Percentiles rank a stretch among this genome's conserved stretches.
phyloP scores from a whole-genome alignment of 1,140 invertebrate species.

The Drosophila willistoni region DNA sequence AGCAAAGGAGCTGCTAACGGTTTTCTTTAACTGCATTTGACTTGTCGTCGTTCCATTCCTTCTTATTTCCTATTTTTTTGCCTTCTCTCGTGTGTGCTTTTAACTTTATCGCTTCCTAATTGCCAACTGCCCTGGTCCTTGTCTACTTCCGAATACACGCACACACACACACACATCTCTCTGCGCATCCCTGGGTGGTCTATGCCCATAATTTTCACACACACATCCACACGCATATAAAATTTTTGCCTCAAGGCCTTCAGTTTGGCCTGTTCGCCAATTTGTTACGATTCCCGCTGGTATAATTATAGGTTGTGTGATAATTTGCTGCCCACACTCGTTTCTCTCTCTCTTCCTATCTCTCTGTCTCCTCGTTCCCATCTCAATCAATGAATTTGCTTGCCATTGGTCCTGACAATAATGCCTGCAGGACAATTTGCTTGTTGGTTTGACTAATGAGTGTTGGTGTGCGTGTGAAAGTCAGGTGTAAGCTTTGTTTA shows the following conservation, averaged over 20 bases:
- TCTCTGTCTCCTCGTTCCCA: not conserved
- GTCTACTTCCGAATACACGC: conserved; percentile 5
- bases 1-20: conserved; percentile 27
- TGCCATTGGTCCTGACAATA: conserved; percentile 40
- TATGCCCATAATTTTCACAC: conserved; percentile 46
- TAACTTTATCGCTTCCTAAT: conserved; percentile 76
- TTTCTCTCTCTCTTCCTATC: not conserved
- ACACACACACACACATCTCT: conserved; percentile 1
- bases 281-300: conserved; percentile 70
- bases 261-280: conserved; percentile 34
- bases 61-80: conserved; percentile 27
- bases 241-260: conserved; percentile 30
- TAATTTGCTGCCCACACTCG: conserved; percentile 19
- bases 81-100: conserved; percentile 39
- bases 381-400: conserved; percentile 12
- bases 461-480: conserved; percentile 48
- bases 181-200: conserved; percentile 25
- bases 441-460: conserved; percentile 48
- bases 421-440: conserved; percentile 49
- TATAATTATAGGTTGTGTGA: conserved; percentile 67
- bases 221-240: conserved; percentile 25
- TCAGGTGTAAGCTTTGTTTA: conserved; percentile 64
- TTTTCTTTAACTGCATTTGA: conserved; percentile 57
- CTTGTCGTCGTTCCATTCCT: conserved; percentile 27
- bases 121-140: conserved; percentile 37